Base-by-base conservation (phyloP, 2,113 vertebrate species). In the Atherinomorus stipes region DNA sequence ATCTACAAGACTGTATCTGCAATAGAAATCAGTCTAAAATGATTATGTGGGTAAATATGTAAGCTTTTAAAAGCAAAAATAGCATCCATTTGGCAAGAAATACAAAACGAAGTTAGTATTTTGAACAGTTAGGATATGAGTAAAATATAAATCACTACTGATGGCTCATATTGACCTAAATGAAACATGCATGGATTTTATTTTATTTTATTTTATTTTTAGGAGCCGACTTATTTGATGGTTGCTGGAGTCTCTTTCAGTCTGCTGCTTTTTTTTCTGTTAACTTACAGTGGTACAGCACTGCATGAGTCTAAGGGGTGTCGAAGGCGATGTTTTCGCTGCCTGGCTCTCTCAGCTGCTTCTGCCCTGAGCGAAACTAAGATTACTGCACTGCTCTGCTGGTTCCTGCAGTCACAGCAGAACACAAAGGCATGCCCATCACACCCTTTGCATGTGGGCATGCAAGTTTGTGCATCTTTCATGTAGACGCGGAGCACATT, bases 151-250 rank as follows among this genome's bases (percentile, higher is more conserved):
- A 42, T 4, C 40, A 16, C 40, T 42, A 12, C n/a, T n/a, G 11
- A 38, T 51, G 3, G 3, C 1, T 21, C 50, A n/a, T 18, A 53
- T 16, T 0, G 31, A 64, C 47, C 51, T 21, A 64, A 4, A 52
- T 1, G 18, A 52, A 65, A 40, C 11, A 51, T 22, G 25, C 3
- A 13, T 53, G 51, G 25, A 11, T 40, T 37, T 16, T 37, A 15
- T 15, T 25, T 31, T n/a, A n/a, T n/a, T n/a, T n/a, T n/a, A n/a
- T n/a, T n/a, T n/a, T n/a, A n/a, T n/a, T n/a, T n/a, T n/a, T n/a
- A n/a, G n/a, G n/a, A n/a, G n/a, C n/a, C n/a, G n/a, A n/a, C n/a
- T 0, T 49, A 9, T 13, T 11, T 26, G 18, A 53, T 26, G 26
- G n/a, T 19, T 40, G 45, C 22, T 38, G 11, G 45, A 5, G 40